Percentiles rank a stretch among this genome's conserved stretches.
Conservation (phyloP, 2,113 vertebrate genomes). For the Notiomystis cincta region DNA sequence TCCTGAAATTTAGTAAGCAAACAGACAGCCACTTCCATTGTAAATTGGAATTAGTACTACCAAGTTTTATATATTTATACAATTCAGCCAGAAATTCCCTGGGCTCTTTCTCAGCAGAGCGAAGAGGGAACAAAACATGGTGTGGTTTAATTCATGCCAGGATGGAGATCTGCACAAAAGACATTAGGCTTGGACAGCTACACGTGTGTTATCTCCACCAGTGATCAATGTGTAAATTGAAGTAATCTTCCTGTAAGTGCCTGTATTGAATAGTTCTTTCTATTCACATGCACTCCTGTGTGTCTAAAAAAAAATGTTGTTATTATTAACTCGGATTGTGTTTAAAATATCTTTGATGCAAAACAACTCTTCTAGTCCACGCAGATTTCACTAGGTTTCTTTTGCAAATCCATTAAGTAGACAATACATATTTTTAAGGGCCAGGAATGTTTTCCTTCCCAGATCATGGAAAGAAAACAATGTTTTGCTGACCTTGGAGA, state of each 20-base stretch:
- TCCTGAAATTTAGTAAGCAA: not conserved
- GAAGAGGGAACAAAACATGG: not conserved
- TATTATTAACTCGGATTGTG: not conserved
- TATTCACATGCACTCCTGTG: not conserved
- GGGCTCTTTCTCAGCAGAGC: not conserved
- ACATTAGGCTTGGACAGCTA: not conserved
- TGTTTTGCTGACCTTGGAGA: constrained; percentile 1
- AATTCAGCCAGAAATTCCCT: not conserved
- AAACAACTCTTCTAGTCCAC: not conserved
- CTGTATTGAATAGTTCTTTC: not conserved
- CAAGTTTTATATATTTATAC: not conserved
- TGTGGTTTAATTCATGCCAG: not conserved
- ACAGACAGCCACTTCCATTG: not conserved
- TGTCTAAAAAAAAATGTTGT: not conserved
- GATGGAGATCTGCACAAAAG: not conserved
- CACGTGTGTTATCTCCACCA: not conserved
- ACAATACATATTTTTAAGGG: not conserved
- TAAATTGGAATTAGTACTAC: not conserved
- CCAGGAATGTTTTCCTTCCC: not conserved
- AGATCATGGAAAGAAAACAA: not conserved
- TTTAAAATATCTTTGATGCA: not conserved
- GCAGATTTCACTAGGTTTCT: not conserved
- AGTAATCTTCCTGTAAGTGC: not conserved
- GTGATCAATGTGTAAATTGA: not conserved
- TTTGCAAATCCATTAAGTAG: not conserved